phyloP scores from a whole-genome alignment of 2,113 vertebrate species.

The Lagopus leucura region DNA sequence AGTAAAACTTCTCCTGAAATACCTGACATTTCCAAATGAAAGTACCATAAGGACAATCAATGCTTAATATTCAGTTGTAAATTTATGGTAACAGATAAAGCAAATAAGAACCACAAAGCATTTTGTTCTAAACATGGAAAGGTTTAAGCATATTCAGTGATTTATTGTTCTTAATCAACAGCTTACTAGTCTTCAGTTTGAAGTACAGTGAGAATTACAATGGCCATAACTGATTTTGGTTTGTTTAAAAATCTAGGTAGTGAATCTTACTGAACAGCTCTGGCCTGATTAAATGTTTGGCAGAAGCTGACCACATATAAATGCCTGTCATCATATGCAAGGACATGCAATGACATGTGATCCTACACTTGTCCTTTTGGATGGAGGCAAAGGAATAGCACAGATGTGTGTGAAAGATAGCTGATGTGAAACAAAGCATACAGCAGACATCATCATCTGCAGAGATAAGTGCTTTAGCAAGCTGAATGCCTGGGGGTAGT shows the following conservation, averaged over 20 bases:
- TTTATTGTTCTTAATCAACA: not conserved
- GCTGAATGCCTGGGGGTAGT: not conserved
- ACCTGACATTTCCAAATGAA: not conserved
- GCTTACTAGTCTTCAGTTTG: not conserved
- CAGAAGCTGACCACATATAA: not conserved
- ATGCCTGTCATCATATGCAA: not conserved
- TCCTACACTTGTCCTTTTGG: not conserved
- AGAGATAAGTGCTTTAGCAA: not conserved
- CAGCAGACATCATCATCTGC: not conserved
- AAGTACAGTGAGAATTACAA: not conserved
- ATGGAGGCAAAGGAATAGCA: not conserved
- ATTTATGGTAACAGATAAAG: not conserved
- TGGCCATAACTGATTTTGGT: not conserved
- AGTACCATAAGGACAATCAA: not conserved
- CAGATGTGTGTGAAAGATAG: not conserved
- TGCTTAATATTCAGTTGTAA: not conserved
- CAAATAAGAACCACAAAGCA: not conserved
- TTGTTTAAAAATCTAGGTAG: not conserved
- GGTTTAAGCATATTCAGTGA: not conserved
- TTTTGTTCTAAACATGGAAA: not conserved
- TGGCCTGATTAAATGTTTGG: not conserved
- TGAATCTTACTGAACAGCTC: not conserved
- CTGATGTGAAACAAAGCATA: not conserved
- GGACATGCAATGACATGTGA: not conserved
- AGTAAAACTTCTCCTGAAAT: constrained; percentile 18